These are phyloP conservation scores for Myocastor coypus DNA, from an alignment of 2,113 vertebrate species.

Conservation along the genomic window DNA sequence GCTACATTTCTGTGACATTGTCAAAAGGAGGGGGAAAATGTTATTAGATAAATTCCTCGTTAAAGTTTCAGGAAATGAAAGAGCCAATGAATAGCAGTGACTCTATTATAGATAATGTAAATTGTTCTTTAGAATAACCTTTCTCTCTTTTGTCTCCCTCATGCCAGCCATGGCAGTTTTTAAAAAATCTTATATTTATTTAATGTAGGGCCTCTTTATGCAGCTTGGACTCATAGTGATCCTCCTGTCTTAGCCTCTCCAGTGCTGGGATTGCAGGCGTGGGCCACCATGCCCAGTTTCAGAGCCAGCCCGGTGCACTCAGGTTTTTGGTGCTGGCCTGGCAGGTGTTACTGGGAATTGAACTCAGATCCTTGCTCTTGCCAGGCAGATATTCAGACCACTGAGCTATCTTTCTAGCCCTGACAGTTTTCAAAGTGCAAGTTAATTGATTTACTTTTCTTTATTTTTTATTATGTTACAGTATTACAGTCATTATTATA, in stretches of 20 bases:
- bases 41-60: neutral
- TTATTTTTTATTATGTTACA: neutral
- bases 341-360: too few species aligned
- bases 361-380: too few species aligned
- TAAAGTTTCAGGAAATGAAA: neutral
- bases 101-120: neutral
- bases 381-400: too few species aligned
- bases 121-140: neutral
- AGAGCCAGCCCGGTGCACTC: too few species aligned
- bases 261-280: too few species aligned
- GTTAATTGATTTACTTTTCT: neutral
- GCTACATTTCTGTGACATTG: neutral
- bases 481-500: neutral
- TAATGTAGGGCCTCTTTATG: too few species aligned
- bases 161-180: neutral
- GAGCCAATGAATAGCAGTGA: neutral
- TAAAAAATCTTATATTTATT: neutral
- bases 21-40: neutral
- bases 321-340: too few species aligned
- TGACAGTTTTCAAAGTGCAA: neutral
- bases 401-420: neutral
- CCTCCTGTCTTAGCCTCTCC: too few species aligned
- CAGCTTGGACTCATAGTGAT: too few species aligned
- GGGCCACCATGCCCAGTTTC: too few species aligned
- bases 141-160: neutral